Evolutionary conservation across 2,797 vertebrate species (phyloP).

Genomic region (Onychomys leucogaster): DNA sequence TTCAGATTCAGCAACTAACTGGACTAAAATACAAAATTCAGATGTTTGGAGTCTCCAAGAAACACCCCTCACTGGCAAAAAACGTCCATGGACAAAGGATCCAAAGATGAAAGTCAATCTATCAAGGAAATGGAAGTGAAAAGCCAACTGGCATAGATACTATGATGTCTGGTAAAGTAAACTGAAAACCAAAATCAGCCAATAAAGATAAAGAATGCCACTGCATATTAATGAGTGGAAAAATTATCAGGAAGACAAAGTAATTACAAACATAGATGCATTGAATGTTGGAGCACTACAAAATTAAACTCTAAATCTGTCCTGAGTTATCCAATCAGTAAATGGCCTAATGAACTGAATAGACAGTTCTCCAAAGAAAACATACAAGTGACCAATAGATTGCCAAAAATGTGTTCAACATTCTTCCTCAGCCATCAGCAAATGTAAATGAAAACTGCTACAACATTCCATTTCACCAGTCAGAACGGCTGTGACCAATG

Average conservation of each 20-base stretch:
- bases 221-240: neutral
- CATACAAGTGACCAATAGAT: neutral
- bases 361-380: neutral
- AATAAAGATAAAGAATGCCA: neutral
- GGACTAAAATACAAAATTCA: neutral
- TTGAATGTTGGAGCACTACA: neutral
- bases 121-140: neutral
- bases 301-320: neutral
- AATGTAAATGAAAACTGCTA: neutral
- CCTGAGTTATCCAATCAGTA: neutral
- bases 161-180: neutral
- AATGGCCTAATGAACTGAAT: neutral
- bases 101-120: neutral
- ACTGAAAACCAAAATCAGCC: neutral
- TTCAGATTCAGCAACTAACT: neutral
- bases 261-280: neutral
- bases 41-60: neutral
- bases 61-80: neutral
- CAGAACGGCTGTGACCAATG: neutral
- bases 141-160: neutral
- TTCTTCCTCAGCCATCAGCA: neutral
- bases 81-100: neutral
- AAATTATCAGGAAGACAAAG: neutral
- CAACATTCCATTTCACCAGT: neutral
- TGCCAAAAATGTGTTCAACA: neutral